Evolutionary conservation across 2,113 vertebrate species (phyloP).

Genomic region (Rhinolophus ferrumequinum): DNA sequence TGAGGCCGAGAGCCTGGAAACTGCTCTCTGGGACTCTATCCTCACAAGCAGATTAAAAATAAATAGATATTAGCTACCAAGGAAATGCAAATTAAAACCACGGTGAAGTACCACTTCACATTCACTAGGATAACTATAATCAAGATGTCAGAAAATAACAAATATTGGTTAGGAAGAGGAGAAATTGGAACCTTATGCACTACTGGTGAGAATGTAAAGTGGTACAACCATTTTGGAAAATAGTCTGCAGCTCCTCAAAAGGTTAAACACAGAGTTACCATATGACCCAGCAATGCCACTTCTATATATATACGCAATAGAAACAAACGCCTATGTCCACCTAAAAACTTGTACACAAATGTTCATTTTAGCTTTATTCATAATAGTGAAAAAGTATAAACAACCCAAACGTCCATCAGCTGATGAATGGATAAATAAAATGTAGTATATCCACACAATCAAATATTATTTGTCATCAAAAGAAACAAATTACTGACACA

Average conservation of each 20-base stretch:
- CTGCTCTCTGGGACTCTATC: too few relatives aligned
- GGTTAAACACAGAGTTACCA: neutral
- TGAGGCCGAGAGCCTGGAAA: too few relatives aligned
- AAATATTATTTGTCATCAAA: constrained; percentile 6
- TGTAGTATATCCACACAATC: neutral
- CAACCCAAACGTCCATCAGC: neutral
- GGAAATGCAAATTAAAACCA: constrained; percentile 21
- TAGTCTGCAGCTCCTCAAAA: neutral
- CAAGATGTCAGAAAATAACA: neutral
- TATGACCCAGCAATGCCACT: neutral
- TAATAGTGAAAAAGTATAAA: neutral
- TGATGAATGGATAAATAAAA: neutral
- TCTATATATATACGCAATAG: neutral
- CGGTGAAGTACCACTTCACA: neutral
- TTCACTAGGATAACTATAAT: neutral
- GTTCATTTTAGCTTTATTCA: neutral
- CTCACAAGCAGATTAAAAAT: neutral
- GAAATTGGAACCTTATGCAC: neutral
- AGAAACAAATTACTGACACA: neutral
- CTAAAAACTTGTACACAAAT: neutral
- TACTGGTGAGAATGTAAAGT: neutral
- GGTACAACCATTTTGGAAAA: neutral
- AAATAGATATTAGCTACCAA: neutral
- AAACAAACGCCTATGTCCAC: neutral
- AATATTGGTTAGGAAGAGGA: neutral